phyloP scores from a whole-genome alignment of 2,113 vertebrate species.

The Daphoenositta chrysoptera region DNA sequence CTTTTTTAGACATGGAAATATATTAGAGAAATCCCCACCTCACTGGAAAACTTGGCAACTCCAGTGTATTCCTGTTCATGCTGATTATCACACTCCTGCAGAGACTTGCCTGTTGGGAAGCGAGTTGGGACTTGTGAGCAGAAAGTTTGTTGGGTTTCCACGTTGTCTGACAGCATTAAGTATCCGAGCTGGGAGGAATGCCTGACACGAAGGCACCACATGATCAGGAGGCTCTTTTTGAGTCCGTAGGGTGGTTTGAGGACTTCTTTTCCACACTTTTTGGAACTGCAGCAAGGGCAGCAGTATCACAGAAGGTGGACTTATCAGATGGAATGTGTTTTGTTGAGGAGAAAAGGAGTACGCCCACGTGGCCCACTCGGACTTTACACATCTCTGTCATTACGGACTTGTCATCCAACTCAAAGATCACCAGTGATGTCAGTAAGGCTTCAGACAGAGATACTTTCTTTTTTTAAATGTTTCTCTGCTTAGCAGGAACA shows the following conservation, averaged over 20 bases:
- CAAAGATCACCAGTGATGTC: not conserved
- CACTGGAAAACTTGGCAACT: not conserved
- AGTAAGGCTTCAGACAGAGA: not conserved
- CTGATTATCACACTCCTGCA: not conserved
- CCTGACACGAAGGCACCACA: not conserved
- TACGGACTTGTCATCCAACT: not conserved
- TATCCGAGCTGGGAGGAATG: not conserved
- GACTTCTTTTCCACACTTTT: not conserved
- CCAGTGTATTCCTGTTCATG: not conserved
- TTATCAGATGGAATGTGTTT: not conserved
- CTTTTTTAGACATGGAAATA: not conserved
- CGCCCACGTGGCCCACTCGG: not conserved
- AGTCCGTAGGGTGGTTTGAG: not conserved
- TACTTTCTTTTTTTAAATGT: not conserved
- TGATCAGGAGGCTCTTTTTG: not conserved
- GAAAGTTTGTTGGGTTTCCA: not conserved
- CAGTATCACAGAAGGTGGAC: not conserved
- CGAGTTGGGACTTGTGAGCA: not conserved
- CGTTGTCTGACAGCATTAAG: not conserved
- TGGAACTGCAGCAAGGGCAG: not conserved
- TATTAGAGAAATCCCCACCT: not conserved
- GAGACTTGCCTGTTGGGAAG: not conserved
- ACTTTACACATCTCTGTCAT: not conserved
- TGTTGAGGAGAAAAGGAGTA: not conserved
- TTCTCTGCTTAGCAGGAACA: not conserved